These are phyloP conservation scores for Meloidogyne exigua DNA, from an alignment of 1,140 invertebrate species.

Conservation along the genomic window DNA sequence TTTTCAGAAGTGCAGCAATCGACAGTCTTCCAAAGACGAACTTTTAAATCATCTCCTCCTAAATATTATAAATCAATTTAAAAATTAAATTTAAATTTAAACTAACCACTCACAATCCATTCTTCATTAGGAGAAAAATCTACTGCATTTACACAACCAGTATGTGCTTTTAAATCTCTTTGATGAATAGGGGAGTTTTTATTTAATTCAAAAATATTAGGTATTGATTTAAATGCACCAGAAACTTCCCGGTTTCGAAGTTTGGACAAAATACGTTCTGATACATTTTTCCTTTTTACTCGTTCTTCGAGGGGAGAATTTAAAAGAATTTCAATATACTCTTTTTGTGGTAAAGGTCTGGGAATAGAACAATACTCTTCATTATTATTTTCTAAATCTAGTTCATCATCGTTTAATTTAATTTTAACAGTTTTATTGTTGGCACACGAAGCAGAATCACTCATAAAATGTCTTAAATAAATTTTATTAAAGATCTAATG, in stretches of 20 bases:
- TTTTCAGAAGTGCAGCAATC: slow-evolving; percentile 71
- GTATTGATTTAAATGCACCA: not conserved
- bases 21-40: slow-evolving; percentile 82
- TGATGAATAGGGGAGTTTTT: not conserved
- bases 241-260: not conserved
- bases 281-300: not conserved
- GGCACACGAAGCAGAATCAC: not conserved
- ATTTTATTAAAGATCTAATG: too few relatives aligned
- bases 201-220: slow-evolving; percentile 1
- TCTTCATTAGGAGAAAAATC: slow-evolving; percentile 86
- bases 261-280: not conserved
- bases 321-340: not conserved
- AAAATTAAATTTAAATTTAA: slow-evolving; percentile 8
- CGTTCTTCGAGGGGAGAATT: not conserved
- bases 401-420: not conserved
- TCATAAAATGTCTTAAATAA: not conserved
- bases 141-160: slow-evolving; percentile 91
- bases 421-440: slow-evolving; percentile 1
- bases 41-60: slow-evolving; percentile 86
- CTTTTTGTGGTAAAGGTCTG: not conserved
- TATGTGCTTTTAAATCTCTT: slow-evolving; percentile 73
- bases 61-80: slow-evolving; percentile 13
- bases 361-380: not conserved
- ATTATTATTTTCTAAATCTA: not conserved
- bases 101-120: slow-evolving; percentile 79